Conservation (phyloP, 2,797 vertebrate genomes). For the Anguilla pacifica region DNA sequence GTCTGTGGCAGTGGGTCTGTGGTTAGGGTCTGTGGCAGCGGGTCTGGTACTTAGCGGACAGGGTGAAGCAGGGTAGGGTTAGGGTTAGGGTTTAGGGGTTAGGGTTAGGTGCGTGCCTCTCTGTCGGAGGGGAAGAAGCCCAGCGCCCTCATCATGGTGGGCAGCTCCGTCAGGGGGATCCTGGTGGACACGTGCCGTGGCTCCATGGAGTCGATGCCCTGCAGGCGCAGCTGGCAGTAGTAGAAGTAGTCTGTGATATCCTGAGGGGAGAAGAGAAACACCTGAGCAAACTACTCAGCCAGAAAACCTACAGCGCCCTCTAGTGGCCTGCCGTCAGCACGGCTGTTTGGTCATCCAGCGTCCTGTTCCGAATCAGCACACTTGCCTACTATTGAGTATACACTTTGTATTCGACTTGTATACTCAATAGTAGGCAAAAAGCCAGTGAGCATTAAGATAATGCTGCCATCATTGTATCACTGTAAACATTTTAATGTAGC, state of each 20-base stretch:
- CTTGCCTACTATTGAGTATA: too few species aligned
- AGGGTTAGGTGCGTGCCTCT: slow-evolving; percentile 68
- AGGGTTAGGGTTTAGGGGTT: background rate
- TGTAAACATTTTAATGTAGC: background rate
- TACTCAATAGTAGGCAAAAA: background rate
- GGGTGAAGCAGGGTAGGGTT: too few species aligned
- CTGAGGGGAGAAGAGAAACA: slow-evolving; percentile 63
- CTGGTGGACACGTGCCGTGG: slow-evolving; percentile 72
- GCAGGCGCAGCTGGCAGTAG: slow-evolving; percentile 81
- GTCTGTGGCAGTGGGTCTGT: too few species aligned
- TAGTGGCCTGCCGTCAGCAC: background rate
- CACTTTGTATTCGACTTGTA: too few species aligned
- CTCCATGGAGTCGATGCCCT: slow-evolving; percentile 78
- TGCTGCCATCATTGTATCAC: background rate
- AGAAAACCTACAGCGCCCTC: background rate
- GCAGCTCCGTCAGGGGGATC: slow-evolving; percentile 82
- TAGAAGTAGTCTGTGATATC: slow-evolving; percentile 93
- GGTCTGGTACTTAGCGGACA: too few species aligned
- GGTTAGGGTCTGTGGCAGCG: too few species aligned
- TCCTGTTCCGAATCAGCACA: too few species aligned
- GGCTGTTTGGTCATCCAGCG: too few species aligned
- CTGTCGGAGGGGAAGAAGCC: slow-evolving; percentile 89
- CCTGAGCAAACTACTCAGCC: background rate
- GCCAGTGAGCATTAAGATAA: background rate
- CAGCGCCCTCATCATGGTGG: slow-evolving; percentile 87